Evolutionary conservation across 1,140 invertebrate genomes (phyloP), one percentile per base, ranked within the genome.

Genomic region (Diachasmimorpha longicaudata): DNA sequence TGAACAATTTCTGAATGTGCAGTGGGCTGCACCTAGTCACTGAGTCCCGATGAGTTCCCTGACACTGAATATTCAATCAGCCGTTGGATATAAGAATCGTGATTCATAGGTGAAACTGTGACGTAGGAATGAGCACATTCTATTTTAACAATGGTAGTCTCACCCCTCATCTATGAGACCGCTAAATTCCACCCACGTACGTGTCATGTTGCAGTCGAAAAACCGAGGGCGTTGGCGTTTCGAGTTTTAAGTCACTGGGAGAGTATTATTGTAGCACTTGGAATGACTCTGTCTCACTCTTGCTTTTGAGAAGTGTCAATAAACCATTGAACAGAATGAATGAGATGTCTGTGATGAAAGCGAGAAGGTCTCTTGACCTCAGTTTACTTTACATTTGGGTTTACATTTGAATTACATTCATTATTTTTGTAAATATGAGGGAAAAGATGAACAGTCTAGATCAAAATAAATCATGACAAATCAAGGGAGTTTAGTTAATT

Each of bases 101-200:
- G 71, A 72, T 63, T 72, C 71, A 72, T 52, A 63, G 37, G 58
- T 37, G 44, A 55, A 68, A 25, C 58, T 36, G 58, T 21, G 67
- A 63, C 73, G 48, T 31, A 46, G 58, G 63, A 67, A 74, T 55
- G 37, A 52, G 37, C 21, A 63, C 58, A 74, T 74, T 74, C 72
- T 74, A 74, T 74, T 74, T 74, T 25, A 11, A 74, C 72, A 74
- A 44, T 74, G 25, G 52, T 10, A 74, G 37, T 74, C 58, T 74
- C 58, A 74, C 36, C 21, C 39, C 31, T 52, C 46, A 55, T 74
- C 66, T 74, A 72, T 74, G 72, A 23, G 44, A 1, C 48, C 48
- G 19, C 48, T 3, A 55, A 55, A 55, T 55, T 16, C 48, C 72
- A 31, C 72, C 72, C 72, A 74, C 63, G 72, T 68, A 48, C 19